A percentile compares a stretch with the other conserved stretches of the same genome.
Conservation (phyloP, 2,888 invertebrate species). For the Pinctada fucata region DNA sequence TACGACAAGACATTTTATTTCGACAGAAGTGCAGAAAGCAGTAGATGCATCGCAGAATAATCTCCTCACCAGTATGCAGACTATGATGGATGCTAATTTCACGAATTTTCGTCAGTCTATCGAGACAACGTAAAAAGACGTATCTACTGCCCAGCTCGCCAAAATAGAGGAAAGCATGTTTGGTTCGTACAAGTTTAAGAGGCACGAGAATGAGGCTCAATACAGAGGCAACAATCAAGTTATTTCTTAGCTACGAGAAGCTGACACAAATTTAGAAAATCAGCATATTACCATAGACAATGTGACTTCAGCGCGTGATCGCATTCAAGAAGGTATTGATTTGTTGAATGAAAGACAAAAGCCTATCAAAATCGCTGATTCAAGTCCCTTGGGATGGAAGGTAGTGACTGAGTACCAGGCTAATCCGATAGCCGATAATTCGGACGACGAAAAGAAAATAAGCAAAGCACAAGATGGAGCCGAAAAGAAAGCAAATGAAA, state of each 20-base stretch:
- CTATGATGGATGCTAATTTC: neutral
- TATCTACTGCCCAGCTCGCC: neutral
- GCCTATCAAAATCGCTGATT: slow-evolving; percentile 3
- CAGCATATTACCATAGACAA: neutral
- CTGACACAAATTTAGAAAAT: neutral
- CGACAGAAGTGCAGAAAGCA: neutral
- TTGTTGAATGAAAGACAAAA: slow-evolving; percentile 1
- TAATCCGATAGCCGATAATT: too few species aligned
- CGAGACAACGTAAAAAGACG: too few species aligned
- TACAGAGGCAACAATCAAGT: slow-evolving; percentile 28
- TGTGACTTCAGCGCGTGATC: neutral
- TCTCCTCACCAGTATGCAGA: neutral
- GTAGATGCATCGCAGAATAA: neutral
- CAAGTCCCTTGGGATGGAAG: neutral
- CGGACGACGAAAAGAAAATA: too few species aligned
- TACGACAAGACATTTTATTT: neutral
- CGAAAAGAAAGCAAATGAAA: too few species aligned
- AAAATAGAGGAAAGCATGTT: slow-evolving; percentile 3
- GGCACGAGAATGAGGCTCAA: slow-evolving; percentile 33
- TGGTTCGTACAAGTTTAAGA: slow-evolving; percentile 14
- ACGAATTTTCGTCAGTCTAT: too few species aligned
- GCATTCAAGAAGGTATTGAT: neutral
- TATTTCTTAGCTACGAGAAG: neutral
- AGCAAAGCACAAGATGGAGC: too few species aligned
- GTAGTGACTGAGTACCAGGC: too few species aligned